phyloP scores from a whole-genome alignment of 2,797 vertebrate species.

The Odontamblyopus rebecca region DNA sequence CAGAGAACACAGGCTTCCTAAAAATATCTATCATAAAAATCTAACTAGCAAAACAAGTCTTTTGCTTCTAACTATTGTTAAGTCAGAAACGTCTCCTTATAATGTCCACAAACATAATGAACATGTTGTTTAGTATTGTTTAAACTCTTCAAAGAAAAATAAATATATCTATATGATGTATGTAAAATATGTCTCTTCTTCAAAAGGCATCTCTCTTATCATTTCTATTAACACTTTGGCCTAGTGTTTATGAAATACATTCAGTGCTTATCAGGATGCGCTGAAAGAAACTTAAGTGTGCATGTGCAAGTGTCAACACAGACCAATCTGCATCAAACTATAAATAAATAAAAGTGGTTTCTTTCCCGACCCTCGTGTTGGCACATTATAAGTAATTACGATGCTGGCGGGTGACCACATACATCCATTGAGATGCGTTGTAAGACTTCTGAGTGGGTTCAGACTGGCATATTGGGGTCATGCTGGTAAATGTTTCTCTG shows the following conservation, averaged over 20 bases:
- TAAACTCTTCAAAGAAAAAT: slow-evolving; percentile 68
- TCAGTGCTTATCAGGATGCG: slow-evolving; percentile 59
- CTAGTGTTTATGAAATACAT: slow-evolving; percentile 62
- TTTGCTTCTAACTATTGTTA: slow-evolving; percentile 44
- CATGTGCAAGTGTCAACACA: slow-evolving; percentile 54
- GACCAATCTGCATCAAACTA: slow-evolving; percentile 56
- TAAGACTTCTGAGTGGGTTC: slow-evolving; percentile 75
- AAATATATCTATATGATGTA: slow-evolving; percentile 72
- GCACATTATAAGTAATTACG: slow-evolving; percentile 35
- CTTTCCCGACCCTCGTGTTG: slow-evolving; percentile 31
- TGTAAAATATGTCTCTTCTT: slow-evolving; percentile 70
- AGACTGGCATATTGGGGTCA: slow-evolving; percentile 16
- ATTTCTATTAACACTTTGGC: slow-evolving; percentile 46
- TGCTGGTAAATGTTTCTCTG: slow-evolving; percentile 19
- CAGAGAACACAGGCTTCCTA: slow-evolving; percentile 59
- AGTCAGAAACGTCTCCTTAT: slow-evolving; percentile 31
- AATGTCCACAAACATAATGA: slow-evolving; percentile 44
- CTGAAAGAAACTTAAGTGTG: slow-evolving; percentile 53
- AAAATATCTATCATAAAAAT: slow-evolving; percentile 69
- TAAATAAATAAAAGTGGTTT: slow-evolving; percentile 56
- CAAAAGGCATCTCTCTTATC: slow-evolving; percentile 55
- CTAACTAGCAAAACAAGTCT: slow-evolving; percentile 57
- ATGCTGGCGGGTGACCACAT: slow-evolving; percentile 39
- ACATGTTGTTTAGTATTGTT: slow-evolving; percentile 38
- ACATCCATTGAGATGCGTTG: slow-evolving; percentile 44